Conservation (phyloP, 2,888 invertebrate species). For the Clostera curtula region DNA sequence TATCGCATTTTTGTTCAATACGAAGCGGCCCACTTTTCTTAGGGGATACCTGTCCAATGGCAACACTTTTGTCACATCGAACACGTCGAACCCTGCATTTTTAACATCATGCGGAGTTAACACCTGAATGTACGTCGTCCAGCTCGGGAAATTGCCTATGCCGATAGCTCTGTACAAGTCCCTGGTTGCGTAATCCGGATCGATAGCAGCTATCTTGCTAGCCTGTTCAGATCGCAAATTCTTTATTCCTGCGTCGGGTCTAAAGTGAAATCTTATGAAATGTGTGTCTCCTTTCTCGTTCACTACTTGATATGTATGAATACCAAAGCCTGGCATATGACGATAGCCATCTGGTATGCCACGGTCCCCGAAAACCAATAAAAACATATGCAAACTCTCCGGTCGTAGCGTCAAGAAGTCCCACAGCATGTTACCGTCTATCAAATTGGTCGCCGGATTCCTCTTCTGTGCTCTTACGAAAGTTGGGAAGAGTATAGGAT, state of each 20-base stretch:
- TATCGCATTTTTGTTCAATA: constrained; percentile 88
- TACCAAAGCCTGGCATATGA: constrained; percentile 94
- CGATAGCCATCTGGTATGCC: constrained; percentile 92
- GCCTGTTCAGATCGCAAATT: constrained; percentile 80
- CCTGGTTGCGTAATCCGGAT: constrained; percentile 90
- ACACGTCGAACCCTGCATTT: constrained; percentile 86
- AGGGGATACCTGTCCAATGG: constrained; percentile 84
- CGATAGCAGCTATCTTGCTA: constrained; percentile 76
- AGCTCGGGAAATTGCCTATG: constrained; percentile 80
- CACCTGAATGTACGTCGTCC: constrained; percentile 86
- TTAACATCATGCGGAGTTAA: constrained; percentile 89
- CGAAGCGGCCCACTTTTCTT: constrained; percentile 86
- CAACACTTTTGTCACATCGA: constrained; percentile 93
- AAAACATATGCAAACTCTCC: constrained; percentile 87
- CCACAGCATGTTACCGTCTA: constrained; percentile 93
- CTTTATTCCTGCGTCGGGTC: constrained; percentile 90
- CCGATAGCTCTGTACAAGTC: constrained; percentile 91
- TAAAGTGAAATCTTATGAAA: constrained; percentile 91
- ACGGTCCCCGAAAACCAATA: constrained; percentile 88
- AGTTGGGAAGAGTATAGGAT: constrained; percentile 89
- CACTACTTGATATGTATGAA: constrained; percentile 90
- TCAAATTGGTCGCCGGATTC: constrained; percentile 89
- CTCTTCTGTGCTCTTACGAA: constrained; percentile 95
- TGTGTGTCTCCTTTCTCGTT: constrained; percentile 80
- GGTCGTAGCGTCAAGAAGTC: constrained; percentile 90